Base-by-base conservation (phyloP, 2,113 vertebrate genomes). In the Myotis davidii region DNA sequence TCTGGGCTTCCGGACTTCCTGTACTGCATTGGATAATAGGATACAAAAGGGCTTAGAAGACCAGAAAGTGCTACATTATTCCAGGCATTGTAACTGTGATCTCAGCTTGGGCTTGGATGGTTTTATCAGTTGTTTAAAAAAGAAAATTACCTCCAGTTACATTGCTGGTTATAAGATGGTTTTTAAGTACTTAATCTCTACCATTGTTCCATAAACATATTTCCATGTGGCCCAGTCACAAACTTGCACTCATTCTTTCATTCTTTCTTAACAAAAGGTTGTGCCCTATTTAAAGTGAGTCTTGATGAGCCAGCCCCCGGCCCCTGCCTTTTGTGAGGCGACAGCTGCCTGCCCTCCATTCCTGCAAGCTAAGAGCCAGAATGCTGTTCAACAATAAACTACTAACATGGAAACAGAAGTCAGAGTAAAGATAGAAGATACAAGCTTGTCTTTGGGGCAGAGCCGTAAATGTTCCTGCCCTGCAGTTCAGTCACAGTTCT, bases 231-330 rank as follows among this genome's bases (percentile, higher is more conserved):
- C 48, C 20, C 29, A 37, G 6, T 56, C 59, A 85, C 10, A 39
- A 45, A 20, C 37, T 76, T 65, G 16, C 17, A 83, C 8, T 76
- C 32, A 4, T 74, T 85, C 32, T 95, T 73, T 2, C 25, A 50
- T 42, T 85, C 79, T 92, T 88, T 59, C 78, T 76, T 72, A 85
- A 70, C 23, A 34, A 76, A 93, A 87, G 76, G 17, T 48, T 65
- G 12, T 42, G 14, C 61, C 70, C 78, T 86, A 4, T 84, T 91
- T 73, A 50, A 50, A 72, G 32, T 17, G 67, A 10, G 17, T 67
- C 45, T 87, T 79, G 39, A 18, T n/a, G 25, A 77, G 9, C 21
- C 32, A 79, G 52, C 27, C 61, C 32, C 73, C 42, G 3, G 23
- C 27, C 54, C 34, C 69, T 37, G 21, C 23, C 13, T 96, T 65